Percentiles rank a stretch among this genome's conserved stretches.
Evolutionary conservation across 2,113 vertebrate species (phyloP).

Genomic region (Sylvilagus bachmani): DNA sequence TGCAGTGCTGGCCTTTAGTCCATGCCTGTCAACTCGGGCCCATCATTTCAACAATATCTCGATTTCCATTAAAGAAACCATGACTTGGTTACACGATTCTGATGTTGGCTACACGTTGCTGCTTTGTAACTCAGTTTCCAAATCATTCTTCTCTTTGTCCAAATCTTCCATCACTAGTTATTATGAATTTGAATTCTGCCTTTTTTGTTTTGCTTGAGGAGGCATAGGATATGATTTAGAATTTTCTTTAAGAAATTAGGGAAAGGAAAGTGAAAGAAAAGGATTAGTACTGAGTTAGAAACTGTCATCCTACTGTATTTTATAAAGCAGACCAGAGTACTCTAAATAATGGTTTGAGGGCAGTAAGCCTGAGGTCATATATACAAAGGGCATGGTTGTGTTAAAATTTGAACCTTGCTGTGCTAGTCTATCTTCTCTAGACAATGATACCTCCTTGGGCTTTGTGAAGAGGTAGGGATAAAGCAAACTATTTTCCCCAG

Average conservation of each 20-base stretch:
- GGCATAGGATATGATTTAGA: not conserved
- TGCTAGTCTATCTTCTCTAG: not conserved
- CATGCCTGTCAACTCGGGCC: not conserved
- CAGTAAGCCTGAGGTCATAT: not conserved
- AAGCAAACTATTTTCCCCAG: not conserved
- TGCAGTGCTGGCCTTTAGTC: not conserved
- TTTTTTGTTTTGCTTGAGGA: not conserved
- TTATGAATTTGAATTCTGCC: slow-evolving; percentile 4
- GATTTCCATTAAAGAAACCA: not conserved
- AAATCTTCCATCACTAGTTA: not conserved
- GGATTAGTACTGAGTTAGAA: not conserved
- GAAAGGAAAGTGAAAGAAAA: not conserved
- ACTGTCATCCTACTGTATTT: not conserved
- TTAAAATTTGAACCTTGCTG: not conserved
- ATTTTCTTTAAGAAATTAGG: not conserved
- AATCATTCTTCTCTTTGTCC: not conserved
- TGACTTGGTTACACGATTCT: not conserved
- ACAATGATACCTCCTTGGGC: not conserved
- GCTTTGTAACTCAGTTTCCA: not conserved
- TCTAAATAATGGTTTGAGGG: not conserved
- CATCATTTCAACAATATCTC: not conserved
- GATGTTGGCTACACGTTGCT: accelerated
- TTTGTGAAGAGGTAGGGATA: not conserved
- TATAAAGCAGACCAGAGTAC: not conserved
- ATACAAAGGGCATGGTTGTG: not conserved